A percentile compares a stretch with the other conserved stretches of the same genome.
phyloP scores from a whole-genome alignment of 2,797 vertebrate genomes.

The Poecilia gillii region DNA sequence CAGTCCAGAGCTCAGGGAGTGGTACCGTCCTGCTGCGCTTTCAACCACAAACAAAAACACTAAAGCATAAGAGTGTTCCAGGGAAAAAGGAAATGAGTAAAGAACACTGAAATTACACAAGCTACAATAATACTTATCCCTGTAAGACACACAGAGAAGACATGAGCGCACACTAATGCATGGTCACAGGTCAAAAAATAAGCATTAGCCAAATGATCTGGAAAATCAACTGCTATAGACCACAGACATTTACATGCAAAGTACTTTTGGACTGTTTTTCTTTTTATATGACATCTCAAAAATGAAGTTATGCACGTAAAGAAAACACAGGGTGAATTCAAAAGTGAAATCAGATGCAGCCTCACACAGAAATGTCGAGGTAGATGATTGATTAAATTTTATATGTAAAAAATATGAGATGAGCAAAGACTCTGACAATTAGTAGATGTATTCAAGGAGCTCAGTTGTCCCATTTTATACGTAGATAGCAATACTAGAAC shows the following conservation, averaged over 20 bases:
- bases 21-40: constrained; percentile 73
- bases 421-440: not conserved
- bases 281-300: not conserved
- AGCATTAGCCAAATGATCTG: not conserved
- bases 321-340: not conserved
- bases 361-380: not conserved
- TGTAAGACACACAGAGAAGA: constrained; percentile 33
- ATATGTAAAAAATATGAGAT: no score
- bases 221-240: not conserved
- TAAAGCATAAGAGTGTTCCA: constrained; percentile 40
- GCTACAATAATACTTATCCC: constrained; percentile 25
- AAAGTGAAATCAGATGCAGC: not conserved
- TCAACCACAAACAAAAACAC: constrained; percentile 52
- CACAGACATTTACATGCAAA: not conserved
- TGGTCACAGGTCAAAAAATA: constrained; percentile 31
- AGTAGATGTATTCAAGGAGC: not conserved
- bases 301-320: not conserved
- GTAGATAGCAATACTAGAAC: not conserved
- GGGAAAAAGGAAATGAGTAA: constrained; percentile 44
- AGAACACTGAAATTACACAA: constrained; percentile 36
- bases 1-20: constrained; percentile 71
- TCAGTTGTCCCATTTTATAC: not conserved
- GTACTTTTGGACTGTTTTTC: not conserved
- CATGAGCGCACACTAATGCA: constrained; percentile 11
- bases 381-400: no score